Percentiles rank a stretch among this genome's conserved stretches.
Evolutionary conservation across 64 coral and sea anemone species (phyloP).

Genomic region (Catalaphyllia jardinei): DNA sequence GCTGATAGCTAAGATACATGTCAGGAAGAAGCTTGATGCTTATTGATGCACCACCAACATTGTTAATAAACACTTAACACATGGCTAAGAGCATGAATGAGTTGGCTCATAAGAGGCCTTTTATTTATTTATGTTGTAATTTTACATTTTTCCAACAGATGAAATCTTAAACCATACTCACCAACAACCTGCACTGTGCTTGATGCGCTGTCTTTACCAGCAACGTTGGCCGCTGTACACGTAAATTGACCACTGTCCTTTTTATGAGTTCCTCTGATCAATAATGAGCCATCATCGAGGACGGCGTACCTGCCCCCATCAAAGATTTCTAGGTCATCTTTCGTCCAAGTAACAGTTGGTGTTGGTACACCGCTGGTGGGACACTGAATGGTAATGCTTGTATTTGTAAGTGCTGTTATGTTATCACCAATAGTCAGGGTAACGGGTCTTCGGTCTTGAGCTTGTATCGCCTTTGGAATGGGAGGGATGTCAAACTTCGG

Average conservation of each 20-base stretch:
- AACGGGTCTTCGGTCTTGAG: not conserved
- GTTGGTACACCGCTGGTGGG: slow-evolving; percentile 9
- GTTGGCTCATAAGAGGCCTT: too few species aligned
- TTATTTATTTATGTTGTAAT: too few species aligned
- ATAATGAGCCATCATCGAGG: slow-evolving; percentile 39
- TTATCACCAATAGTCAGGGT: slow-evolving; percentile 36
- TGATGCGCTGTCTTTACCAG: slow-evolving; percentile 31
- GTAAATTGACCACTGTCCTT: slow-evolving; percentile 43
- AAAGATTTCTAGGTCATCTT: slow-evolving; percentile 38
- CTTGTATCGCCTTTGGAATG: slow-evolving; percentile 11
- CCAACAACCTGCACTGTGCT: slow-evolving; percentile 50
- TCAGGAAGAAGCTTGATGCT: too few species aligned
- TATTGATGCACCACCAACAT: too few species aligned
- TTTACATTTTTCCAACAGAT: not conserved
- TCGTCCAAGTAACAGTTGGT: slow-evolving; percentile 47
- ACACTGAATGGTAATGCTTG: slow-evolving; percentile 20
- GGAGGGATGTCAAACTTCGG: slow-evolving; percentile 24
- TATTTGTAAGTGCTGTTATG: slow-evolving; percentile 26
- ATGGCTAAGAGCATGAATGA: too few species aligned
- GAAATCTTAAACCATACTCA: slow-evolving; percentile 4
- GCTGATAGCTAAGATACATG: too few species aligned
- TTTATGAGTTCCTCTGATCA: slow-evolving; percentile 1
- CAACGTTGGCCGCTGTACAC: slow-evolving; percentile 58
- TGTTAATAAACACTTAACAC: too few species aligned
- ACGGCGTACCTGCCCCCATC: not conserved